phyloP scores from a whole-genome alignment of 2,888 invertebrate genomes.

The Zygaena filipendulae region DNA sequence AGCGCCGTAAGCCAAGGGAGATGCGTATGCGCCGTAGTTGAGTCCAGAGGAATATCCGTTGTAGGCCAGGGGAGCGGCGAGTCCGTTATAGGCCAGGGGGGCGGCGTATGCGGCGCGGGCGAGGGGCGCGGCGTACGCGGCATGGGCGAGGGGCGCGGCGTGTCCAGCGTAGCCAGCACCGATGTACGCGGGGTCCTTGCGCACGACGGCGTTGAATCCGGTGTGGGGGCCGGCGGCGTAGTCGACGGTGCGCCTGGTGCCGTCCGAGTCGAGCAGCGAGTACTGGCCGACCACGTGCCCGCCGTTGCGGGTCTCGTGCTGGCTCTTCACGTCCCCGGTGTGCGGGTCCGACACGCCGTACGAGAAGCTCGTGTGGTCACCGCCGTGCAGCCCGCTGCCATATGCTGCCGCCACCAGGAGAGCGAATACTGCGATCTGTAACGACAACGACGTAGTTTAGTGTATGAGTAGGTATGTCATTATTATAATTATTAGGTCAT shows the following conservation, averaged over 20 bases:
- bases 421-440: conserved; percentile 35
- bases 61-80: conserved; percentile 18
- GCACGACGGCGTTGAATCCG: conserved; percentile 66
- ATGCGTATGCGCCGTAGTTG: conserved; percentile 17
- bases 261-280: conserved; percentile 60
- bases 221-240: conserved; percentile 57
- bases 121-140: conserved; percentile 11
- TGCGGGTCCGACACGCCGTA: conserved; percentile 61
- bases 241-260: conserved; percentile 60
- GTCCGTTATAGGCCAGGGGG: conserved; percentile 10
- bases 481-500: conserved; percentile 1
- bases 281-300: conserved; percentile 58
- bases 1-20: conserved; percentile 8
- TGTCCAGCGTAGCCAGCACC: conserved; percentile 23
- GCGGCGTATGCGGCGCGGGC: conserved; percentile 4
- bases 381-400: conserved; percentile 35
- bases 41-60: conserved; percentile 12
- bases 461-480: not conserved
- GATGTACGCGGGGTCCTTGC: conserved; percentile 43
- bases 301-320: conserved; percentile 55
- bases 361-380: conserved; percentile 45
- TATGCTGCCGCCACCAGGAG: conserved; percentile 30
- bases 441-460: conserved; percentile 21
- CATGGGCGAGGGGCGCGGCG: conserved; percentile 10
- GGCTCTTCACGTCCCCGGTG: conserved; percentile 62